Conservation (phyloP, 2,797 vertebrate genomes). For the Poeciliopsis paucimaculata region DNA sequence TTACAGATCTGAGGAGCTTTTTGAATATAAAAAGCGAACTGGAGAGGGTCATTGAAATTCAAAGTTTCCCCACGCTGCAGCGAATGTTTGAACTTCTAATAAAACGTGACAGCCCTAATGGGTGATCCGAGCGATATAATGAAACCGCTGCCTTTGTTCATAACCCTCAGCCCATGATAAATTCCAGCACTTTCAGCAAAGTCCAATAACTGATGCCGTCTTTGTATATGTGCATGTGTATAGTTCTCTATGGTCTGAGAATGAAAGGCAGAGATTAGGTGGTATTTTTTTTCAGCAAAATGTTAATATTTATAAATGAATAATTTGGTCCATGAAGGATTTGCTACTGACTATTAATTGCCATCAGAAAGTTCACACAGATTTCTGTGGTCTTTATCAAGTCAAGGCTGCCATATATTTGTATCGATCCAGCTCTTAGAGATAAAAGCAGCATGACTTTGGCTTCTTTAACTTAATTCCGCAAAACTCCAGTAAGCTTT, state of each 20-base stretch:
- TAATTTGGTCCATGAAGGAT: conserved; percentile 35
- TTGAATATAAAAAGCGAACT: conserved; percentile 6
- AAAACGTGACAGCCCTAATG: conserved; percentile 8
- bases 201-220: conserved; percentile 1
- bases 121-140: conserved; percentile 20
- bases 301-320: conserved; percentile 13
- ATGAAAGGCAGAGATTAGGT: conserved; percentile 33
- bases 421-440: conserved; percentile 30
- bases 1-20: conserved; percentile 1
- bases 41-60: conserved; percentile 13
- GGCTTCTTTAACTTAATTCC: conserved; percentile 30
- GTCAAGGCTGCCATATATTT: conserved; percentile 29
- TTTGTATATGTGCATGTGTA: conserved; percentile 9
- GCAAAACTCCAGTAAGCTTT: conserved; percentile 18
- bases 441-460: conserved; percentile 38
- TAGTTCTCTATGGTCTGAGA: conserved; percentile 4
- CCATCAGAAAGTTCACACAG: conserved; percentile 35
- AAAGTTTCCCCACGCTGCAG: conserved; percentile 10
- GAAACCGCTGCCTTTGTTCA: conserved; percentile 32
- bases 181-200: conserved; percentile 25
- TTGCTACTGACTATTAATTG: conserved; percentile 43
- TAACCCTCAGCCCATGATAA: conserved; percentile 15
- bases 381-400: conserved; percentile 7
- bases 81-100: conserved; percentile 18
- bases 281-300: conserved; percentile 30